Evolutionary conservation across 1,140 invertebrate species (phyloP).

Genomic region (Luehdorfia chinensis): DNA sequence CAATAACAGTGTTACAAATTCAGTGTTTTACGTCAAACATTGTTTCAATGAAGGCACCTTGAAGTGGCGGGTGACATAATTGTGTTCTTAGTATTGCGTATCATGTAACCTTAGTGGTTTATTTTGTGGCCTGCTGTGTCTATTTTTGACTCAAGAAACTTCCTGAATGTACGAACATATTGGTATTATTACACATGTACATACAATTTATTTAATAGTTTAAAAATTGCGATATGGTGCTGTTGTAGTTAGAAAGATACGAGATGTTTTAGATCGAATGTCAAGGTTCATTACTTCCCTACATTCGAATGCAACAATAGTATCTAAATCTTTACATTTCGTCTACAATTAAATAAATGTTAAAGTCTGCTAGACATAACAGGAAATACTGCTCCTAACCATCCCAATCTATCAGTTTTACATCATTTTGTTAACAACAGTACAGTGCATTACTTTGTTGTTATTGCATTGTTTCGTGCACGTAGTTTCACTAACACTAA

Average conservation of each 20-base stretch:
- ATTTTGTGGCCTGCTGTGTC: slow-evolving; percentile 59
- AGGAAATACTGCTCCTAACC: not conserved
- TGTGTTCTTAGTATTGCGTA: slow-evolving; percentile 47
- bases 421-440: not conserved
- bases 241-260: slow-evolving; percentile 1
- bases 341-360: not conserved
- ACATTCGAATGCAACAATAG: not conserved
- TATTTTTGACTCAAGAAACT: slow-evolving; percentile 51
- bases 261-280: slow-evolving; percentile 12
- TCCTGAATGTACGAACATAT: slow-evolving; percentile 41
- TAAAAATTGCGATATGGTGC: not conserved
- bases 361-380: not conserved
- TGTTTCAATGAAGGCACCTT: slow-evolving; percentile 25
- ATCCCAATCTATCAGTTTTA: not conserved
- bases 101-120: slow-evolving; percentile 70
- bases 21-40: slow-evolving; percentile 27
- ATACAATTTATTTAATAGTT: not conserved
- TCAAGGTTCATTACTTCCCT: slow-evolving; percentile 8
- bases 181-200: slow-evolving; percentile 8
- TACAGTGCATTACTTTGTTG: not conserved
- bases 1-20: slow-evolving; percentile 23
- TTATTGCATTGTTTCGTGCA: not conserved
- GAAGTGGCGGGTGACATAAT: slow-evolving; percentile 41
- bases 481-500: slow-evolving; percentile 7
- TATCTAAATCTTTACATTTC: not conserved